Evolutionary conservation across 2,888 invertebrate species (phyloP), one percentile per base, ranked within the genome.

Genomic region (Polydesmus complanatus): DNA sequence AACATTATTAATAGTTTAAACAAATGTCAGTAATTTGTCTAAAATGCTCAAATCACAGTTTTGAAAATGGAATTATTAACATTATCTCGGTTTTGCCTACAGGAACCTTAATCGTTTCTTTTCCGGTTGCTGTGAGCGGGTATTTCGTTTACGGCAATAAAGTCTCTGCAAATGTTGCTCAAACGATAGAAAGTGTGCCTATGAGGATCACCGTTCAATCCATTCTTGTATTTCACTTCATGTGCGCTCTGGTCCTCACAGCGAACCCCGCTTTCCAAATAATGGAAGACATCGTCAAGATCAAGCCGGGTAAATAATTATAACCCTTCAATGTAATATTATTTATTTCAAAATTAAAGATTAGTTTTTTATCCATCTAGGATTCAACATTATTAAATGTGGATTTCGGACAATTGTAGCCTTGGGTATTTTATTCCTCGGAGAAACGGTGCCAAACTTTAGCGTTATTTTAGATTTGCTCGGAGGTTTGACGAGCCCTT

Each of bases 251-350:
- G 71, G 73, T 83, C 63, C 83, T 86, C 66, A 79, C 84, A 64
- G 78, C 84, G 65, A 85, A 85, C 74, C 85, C 85, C 0, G 80
- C 84, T 47, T 81, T 81, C 69, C 84, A 85, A 72, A 83, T 84
- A 68, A 69, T 83, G 61, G 86, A 86, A 69, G 81, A 83, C 68
- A 73, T 81, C 1, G 79, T 83, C 66, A 77, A 76, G 58, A 76
- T 84, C 3, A 81, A 83, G 2, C 76, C 76, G 68, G 74, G 84
- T 84, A 69, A 72, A 74, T 37, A 37, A 37, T 5, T 37, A 8
- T 26, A 14, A 8, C 14, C 26, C 27, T 18, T 18, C 19, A 3
- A 37, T 37, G 5, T 37, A 37, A 37, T 5, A 8, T 37, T 37
- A 14, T 14, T 37, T 37, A 37, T n/a, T n/a, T n/a, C 37, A 37